Evolutionary conservation across 30 jellyfish, hydroid and myxozoan genomes (phyloP), one percentile per base, ranked within the genome.

Genomic region (Catostylus mosaicus): DNA sequence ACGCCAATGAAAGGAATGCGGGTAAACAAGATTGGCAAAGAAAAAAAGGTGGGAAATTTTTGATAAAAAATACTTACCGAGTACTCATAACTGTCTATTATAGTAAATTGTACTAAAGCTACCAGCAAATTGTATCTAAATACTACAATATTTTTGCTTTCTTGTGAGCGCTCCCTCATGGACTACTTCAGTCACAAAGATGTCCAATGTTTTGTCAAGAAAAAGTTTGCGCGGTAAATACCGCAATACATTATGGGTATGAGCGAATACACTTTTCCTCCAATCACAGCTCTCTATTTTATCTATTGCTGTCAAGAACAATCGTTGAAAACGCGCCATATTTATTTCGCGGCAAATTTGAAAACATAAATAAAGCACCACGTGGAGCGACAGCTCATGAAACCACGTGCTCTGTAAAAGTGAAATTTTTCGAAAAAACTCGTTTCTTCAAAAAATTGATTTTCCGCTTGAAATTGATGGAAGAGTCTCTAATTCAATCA

Each of bases 171-270:
- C n/a, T n/a, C n/a, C n/a, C n/a, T 27, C 78, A 29, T 14, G 56
- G 31, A 32, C 61, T 30, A 66, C 24, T 66, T 33, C 60, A 66
- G 35, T 30, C n/a, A n/a, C n/a, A n/a, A 23, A 29, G 27, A 31
- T 4, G 78, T 20, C 43, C 72, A 60, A 59, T 51, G 88, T 34
- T 32, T 59, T 59, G 71, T 59, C 43, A 31, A n/a, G 63, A 50
- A 66, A 57, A 46, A 40, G 78, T 80, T 80, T 79, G 66, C 90
- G 68, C 90, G 90, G 84, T 47, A 47, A n/a, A 34, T 43, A 79
- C 62, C 72, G 33, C 38, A 59, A 27, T 16, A 37, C 71, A 59
- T 59, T n/a, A 59, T 59, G 71, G 71, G n/a, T 59, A 59, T 27
- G 71, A 59, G 24, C n/a, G 38, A 37, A 26, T 19, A 5, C 11